Evolutionary conservation across 2,113 vertebrate species (phyloP).

Genomic region (Mesocricetus auratus): DNA sequence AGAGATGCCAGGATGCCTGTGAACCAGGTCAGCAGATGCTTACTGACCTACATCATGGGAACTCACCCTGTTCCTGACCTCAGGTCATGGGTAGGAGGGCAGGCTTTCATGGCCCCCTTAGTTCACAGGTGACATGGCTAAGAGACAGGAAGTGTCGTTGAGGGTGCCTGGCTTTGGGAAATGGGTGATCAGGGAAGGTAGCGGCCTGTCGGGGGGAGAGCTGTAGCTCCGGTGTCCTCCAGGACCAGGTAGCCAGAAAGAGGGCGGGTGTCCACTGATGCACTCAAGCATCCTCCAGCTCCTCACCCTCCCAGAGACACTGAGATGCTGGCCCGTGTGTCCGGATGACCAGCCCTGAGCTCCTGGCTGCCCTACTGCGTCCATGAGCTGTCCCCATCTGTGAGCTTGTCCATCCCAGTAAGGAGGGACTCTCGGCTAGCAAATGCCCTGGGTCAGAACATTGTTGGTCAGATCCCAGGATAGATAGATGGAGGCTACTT

Average conservation of each 20-base stretch:
- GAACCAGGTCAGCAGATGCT: background rate
- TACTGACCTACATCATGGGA: background rate
- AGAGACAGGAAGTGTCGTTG: background rate
- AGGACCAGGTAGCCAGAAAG: background rate
- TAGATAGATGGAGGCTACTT: background rate
- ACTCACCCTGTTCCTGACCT: background rate
- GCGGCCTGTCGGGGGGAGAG: background rate
- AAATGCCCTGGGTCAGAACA: background rate
- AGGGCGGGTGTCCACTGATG: background rate
- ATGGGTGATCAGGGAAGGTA: background rate
- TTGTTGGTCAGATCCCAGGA: background rate
- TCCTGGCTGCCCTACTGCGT: rapidly evolving
- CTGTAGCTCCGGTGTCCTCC: background rate
- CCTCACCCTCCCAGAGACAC: background rate
- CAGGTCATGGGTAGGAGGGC: background rate
- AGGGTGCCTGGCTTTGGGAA: background rate
- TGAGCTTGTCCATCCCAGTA: background rate
- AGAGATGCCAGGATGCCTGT: background rate
- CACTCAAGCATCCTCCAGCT: too few relatives aligned
- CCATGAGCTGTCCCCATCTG: background rate
- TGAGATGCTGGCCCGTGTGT: background rate
- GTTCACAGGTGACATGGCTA: background rate
- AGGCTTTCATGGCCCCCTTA: background rate
- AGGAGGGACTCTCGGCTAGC: background rate
- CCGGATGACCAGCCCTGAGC: background rate